phyloP scores from a whole-genome alignment of 1,140 invertebrate species.

The Hylyphantes graminicola region DNA sequence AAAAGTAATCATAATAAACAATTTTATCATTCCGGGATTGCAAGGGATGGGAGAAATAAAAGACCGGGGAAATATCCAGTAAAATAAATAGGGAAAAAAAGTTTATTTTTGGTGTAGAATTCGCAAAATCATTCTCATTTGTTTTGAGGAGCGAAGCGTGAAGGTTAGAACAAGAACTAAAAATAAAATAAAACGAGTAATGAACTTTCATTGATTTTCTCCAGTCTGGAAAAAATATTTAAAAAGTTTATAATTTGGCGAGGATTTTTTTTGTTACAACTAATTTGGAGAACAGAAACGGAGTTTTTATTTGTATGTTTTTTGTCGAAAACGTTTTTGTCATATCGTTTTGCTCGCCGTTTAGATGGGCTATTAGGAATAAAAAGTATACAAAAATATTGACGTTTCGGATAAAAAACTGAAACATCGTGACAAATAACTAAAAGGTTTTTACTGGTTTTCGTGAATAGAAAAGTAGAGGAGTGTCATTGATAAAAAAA shows the following conservation, averaged over 20 bases:
- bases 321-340: constrained; percentile 4
- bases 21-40: not conserved
- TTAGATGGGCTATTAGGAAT: constrained; percentile 28
- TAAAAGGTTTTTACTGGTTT: too few species aligned
- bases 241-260: constrained; percentile 36
- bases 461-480: too few species aligned
- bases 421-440: too few species aligned
- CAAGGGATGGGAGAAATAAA: not conserved
- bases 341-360: constrained; percentile 5
- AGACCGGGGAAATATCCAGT: constrained; percentile 3
- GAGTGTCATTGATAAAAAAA: too few species aligned
- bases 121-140: constrained; percentile 41
- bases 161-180: constrained; percentile 6
- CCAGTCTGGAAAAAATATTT: not conserved
- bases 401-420: too few species aligned
- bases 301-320: not conserved
- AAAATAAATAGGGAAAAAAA: not conserved
- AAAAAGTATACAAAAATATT: not conserved
- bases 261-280: not conserved
- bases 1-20: not conserved
- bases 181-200: constrained; percentile 4
- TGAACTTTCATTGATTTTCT: constrained; percentile 43
- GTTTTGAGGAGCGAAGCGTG: constrained; percentile 13
- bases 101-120: constrained; percentile 22
- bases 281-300: constrained; percentile 11